Base-by-base conservation (phyloP, 2,888 invertebrate genomes). In the Tenthredo distinguenda region DNA sequence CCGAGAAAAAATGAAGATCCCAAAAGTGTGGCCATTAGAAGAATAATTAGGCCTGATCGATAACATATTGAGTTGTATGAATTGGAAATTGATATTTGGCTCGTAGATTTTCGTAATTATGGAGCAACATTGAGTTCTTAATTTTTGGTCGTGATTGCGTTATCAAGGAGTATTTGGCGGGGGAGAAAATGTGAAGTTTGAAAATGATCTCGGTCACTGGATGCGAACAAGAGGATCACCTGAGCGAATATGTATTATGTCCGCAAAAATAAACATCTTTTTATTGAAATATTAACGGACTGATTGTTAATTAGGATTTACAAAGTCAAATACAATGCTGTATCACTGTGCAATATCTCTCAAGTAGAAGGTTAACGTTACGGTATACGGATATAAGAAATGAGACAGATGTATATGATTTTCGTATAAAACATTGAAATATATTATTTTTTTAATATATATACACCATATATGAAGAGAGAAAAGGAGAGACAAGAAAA, bases 401-500 rank as follows among this genome's bases (percentile, higher is more conserved):
- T 55, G n/a, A n/a, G 7, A 55, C 55, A 55, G 55, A 55, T n/a
- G n/a, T n/a, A n/a, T n/a, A 55, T n/a, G 7, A 55, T 55, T n/a
- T 55, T 55, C 55, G 55, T 55, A 55, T 55, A 55, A 55, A 55
- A 55, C n/a, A 55, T 55, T n/a, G n/a, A 55, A 55, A 55, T 55
- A n/a, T 55, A 62, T 26, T 26, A 62, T 62, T 21, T 21, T 26
- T 26, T 26, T 3, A 1, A 26, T 58, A 26, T 26, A 62, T 21
- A 7, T n/a, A n/a, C 1, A 62, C 9, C 26, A 26, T 26, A 26
- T 26, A 26, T 62, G 26, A 6, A 7, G 0, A 55, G 6, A 26
- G 2, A 62, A 58, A 26, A 26, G 12, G 12, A 62, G 21, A 62
- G 21, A 26, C 10, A 62, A 26, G 26, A 62, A 26, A 62, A 62